Evolutionary conservation across 2,797 vertebrate genomes (phyloP).

Genomic region (Rhabdophis nuchalis): DNA sequence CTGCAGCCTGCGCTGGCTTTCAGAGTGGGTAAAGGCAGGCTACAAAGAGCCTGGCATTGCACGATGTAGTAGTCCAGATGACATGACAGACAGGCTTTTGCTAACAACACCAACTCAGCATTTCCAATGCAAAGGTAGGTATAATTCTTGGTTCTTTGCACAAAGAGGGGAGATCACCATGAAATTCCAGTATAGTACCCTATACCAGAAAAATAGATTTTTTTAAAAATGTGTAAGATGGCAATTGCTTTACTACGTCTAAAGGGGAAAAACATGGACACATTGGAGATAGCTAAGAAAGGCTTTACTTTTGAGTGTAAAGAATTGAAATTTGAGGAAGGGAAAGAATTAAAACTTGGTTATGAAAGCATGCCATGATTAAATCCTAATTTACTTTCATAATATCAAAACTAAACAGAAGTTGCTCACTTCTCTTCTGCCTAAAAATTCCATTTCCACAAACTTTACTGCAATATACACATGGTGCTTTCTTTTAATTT

Average conservation of each 20-base stretch:
- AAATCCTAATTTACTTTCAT: neutral
- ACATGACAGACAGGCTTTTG: constrained; percentile 93
- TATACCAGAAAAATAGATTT: neutral
- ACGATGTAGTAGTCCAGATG: constrained; percentile 87
- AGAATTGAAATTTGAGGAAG: neutral
- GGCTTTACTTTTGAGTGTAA: neutral
- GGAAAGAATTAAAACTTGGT: neutral
- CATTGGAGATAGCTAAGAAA: neutral
- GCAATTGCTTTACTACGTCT: neutral
- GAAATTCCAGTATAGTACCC: neutral
- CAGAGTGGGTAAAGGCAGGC: constrained; percentile 96
- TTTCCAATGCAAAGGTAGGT: constrained; percentile 94
- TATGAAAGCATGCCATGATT: neutral
- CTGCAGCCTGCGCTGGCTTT: constrained; percentile 93
- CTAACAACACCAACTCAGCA: constrained; percentile 92
- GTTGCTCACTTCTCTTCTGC: neutral
- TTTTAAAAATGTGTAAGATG: neutral
- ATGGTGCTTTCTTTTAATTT: neutral
- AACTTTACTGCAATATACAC: neutral
- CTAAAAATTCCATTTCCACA: neutral
- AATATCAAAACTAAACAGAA: neutral
- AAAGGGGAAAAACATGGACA: neutral
- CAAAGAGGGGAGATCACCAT: neutral
- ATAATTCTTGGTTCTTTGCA: neutral
- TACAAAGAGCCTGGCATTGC: constrained; percentile 98